These are phyloP conservation scores for Myotis yumanensis DNA, from an alignment of 2,113 vertebrate genomes.

Conservation along the genomic window DNA sequence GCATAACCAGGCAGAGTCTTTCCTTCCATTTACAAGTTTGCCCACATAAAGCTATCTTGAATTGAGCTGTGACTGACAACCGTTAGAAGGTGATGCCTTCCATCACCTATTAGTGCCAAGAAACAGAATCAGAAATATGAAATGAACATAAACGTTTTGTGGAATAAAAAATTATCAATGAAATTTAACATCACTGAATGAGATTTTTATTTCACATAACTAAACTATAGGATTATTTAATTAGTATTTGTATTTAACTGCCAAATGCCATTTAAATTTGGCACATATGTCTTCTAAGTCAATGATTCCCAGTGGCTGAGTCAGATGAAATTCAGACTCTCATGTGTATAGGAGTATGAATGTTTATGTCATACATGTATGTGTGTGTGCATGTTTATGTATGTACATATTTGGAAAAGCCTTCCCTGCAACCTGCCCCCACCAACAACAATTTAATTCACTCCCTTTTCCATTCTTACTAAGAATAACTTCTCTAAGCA, in stretches of 20 bases:
- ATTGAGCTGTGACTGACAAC: conserved; percentile 35
- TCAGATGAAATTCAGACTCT: background rate
- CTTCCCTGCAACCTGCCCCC: background rate
- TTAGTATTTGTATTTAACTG: conserved; percentile 27
- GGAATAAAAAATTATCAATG: conserved; percentile 35
- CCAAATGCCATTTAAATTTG: conserved; percentile 13
- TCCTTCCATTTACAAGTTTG: conserved; percentile 25
- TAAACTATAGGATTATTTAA: conserved; percentile 35
- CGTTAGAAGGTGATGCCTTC: conserved; percentile 17
- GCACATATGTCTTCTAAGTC: background rate
- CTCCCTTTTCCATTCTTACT: background rate
- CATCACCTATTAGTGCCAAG: conserved; percentile 6
- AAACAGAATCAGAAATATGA: conserved; percentile 28
- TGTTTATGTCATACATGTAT: background rate
- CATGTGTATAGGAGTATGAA: background rate
- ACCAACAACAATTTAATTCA: background rate
- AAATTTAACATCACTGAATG: conserved; percentile 33
- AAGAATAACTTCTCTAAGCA: background rate
- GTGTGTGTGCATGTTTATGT: background rate
- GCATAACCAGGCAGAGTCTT: conserved; percentile 14
- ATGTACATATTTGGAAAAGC: background rate
- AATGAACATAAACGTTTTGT: background rate
- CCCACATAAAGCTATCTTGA: background rate
- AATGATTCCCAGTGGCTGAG: background rate
- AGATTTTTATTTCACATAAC: conserved; percentile 34